These are phyloP conservation scores for Dicyrtomina minuta DNA, from an alignment of 2,888 invertebrate genomes.

Conservation along the genomic window DNA sequence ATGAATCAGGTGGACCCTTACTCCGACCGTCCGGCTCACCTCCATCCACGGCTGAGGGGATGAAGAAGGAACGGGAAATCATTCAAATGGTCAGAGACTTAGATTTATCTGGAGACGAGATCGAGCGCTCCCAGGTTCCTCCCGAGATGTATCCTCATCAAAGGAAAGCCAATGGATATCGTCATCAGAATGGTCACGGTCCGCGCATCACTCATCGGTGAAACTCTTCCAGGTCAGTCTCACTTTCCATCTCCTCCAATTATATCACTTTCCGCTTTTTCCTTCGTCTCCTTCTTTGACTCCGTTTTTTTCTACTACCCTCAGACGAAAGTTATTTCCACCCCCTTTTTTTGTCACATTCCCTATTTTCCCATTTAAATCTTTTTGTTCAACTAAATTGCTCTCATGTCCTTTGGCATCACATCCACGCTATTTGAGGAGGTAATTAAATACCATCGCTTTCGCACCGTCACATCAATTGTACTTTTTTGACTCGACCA, in stretches of 20 bases:
- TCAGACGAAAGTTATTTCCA: no score
- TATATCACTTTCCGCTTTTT: no score
- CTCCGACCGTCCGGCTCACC: conserved; percentile 50
- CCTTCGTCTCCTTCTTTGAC: background rate
- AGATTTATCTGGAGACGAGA: conserved; percentile 75
- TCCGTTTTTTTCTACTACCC: background rate
- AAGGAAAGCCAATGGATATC: conserved; percentile 41
- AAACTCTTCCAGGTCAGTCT: conserved; percentile 10
- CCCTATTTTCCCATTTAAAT: no score
- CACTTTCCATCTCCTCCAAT: background rate
- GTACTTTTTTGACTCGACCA: background rate
- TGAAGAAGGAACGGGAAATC: conserved; percentile 87
- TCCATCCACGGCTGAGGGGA: conserved; percentile 63
- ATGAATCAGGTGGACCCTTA: conserved; percentile 49
- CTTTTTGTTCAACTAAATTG: no score
- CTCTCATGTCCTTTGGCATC: no score
- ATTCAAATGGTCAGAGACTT: conserved; percentile 91
- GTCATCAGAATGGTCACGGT: conserved; percentile 47
- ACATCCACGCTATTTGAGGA: background rate
- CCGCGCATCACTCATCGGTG: conserved; percentile 53
- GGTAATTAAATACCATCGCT: background rate
- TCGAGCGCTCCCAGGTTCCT: conserved; percentile 61
- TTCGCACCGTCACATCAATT: background rate
- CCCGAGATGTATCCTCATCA: conserved; percentile 46
- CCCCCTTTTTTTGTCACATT: no score